phyloP scores from a whole-genome alignment of 2,888 invertebrate genomes.

The Hirtodrosophila histrioides region DNA sequence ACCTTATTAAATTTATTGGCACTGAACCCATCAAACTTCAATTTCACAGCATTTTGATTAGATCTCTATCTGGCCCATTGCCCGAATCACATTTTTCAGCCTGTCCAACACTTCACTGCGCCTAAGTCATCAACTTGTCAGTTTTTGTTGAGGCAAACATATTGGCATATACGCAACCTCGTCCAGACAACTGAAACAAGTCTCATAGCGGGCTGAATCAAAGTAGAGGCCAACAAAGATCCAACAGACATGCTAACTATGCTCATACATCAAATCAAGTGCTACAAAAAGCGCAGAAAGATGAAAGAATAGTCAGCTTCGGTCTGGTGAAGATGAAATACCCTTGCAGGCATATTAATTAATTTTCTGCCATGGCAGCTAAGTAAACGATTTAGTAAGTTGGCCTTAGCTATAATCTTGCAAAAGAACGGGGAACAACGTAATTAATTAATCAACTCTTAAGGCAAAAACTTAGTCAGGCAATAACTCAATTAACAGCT shows the following conservation, averaged over 20 bases:
- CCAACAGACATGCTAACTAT: conserved; percentile 63
- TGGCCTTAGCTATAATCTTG: background rate
- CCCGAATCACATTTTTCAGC: conserved; percentile 34
- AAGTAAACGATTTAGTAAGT: too few relatives aligned
- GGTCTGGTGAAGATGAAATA: background rate
- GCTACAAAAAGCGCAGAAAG: conserved; percentile 8
- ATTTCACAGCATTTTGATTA: conserved; percentile 40
- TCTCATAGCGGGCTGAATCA: conserved; percentile 3
- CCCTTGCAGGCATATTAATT: background rate
- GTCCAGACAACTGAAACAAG: conserved; percentile 35
- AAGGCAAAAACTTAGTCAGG: too few relatives aligned
- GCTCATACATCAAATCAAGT: conserved; percentile 60
- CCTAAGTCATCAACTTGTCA: conserved; percentile 63
- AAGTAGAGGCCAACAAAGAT: background rate
- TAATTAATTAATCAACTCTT: too few relatives aligned
- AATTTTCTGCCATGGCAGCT: background rate
- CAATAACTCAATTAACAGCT: too few relatives aligned
- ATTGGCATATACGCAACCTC: conserved; percentile 50
- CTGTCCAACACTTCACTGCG: conserved; percentile 57
- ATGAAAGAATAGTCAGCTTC: background rate
- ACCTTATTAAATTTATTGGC: conserved; percentile 24
- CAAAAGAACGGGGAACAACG: too few relatives aligned
- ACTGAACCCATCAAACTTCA: conserved; percentile 14
- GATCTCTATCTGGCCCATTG: conserved; percentile 20
- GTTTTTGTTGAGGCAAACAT: conserved; percentile 57